phyloP scores from a whole-genome alignment of 2,797 vertebrate species.

The Channallabes apus region DNA sequence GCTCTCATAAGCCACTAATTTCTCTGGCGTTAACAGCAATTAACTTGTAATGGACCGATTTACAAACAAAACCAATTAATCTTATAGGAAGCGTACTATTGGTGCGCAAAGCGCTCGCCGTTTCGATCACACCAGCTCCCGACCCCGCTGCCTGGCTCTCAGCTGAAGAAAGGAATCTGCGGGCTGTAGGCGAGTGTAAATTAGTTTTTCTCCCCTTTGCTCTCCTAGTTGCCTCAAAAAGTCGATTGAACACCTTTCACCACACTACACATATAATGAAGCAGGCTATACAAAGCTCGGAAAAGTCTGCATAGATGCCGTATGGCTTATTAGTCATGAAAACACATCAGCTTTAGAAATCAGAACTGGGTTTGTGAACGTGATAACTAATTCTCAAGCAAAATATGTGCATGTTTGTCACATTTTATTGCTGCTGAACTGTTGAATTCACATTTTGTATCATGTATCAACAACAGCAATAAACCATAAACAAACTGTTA shows the following conservation, averaged over 20 bases:
- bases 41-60: conserved; percentile 65
- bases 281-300: conserved; percentile 51
- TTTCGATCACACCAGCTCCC: conserved; percentile 57
- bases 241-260: conserved; percentile 59
- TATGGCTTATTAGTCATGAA: conserved; percentile 42
- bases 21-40: conserved; percentile 63
- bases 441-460: conserved; percentile 44
- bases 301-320: conserved; percentile 47
- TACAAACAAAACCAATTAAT: conserved; percentile 64
- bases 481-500: conserved; percentile 48
- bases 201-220: conserved; percentile 59
- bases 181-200: conserved; percentile 62
- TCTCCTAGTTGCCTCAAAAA: conserved; percentile 56
- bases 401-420: conserved; percentile 51
- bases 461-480: conserved; percentile 39
- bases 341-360: conserved; percentile 38
- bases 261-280: conserved; percentile 55
- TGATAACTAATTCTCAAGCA: conserved; percentile 49
- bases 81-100: conserved; percentile 56
- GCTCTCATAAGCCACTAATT: conserved; percentile 61
- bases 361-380: conserved; percentile 34
- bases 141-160: conserved; percentile 53
- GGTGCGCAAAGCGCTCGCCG: conserved; percentile 47
- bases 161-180: conserved; percentile 58
- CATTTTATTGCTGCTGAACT: conserved; percentile 48